Evolutionary conservation across 2,797 vertebrate species (phyloP).

Genomic region (Tympanoctomys barrerae): DNA sequence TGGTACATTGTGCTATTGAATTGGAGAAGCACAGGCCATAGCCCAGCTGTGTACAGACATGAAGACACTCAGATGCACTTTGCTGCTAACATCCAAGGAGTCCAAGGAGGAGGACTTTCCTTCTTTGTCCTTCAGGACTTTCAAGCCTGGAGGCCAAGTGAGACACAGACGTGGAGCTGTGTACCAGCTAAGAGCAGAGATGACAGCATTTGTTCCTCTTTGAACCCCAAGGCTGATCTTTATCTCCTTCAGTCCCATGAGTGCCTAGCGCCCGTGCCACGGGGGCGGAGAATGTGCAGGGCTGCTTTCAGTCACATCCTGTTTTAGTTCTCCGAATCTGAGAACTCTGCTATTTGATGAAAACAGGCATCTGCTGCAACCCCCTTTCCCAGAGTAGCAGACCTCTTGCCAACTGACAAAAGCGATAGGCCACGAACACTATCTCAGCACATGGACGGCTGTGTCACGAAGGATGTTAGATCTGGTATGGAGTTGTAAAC

Average conservation of each 20-base stretch:
- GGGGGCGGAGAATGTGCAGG: slow-evolving; percentile 26
- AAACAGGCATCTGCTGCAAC: not conserved
- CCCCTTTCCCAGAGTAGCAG: accelerated
- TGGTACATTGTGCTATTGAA: not conserved
- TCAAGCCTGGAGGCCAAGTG: not conserved
- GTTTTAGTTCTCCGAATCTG: slow-evolving; percentile 62
- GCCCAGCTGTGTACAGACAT: not conserved
- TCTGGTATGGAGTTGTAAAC: not conserved
- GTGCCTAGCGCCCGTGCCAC: not conserved
- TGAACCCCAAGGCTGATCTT: slow-evolving; percentile 26
- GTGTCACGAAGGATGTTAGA: not conserved
- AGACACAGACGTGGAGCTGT: not conserved
- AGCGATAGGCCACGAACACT: accelerated
- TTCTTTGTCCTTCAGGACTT: not conserved
- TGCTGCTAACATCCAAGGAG: accelerated
- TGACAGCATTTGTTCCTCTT: not conserved
- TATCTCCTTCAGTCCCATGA: slow-evolving; percentile 29
- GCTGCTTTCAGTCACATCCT: slow-evolving; percentile 75
- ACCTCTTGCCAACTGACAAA: not conserved
- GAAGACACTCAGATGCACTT: not conserved
- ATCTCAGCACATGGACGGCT: accelerated
- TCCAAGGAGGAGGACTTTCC: not conserved
- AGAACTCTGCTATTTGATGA: slow-evolving; percentile 16
- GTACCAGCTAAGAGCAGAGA: not conserved
- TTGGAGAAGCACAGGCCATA: accelerated